A percentile compares a stretch with the other conserved stretches of the same genome.
These are phyloP conservation scores for Caenorhabditis inopinata DNA, from an alignment of 1,140 invertebrate species.

Conservation along the genomic window DNA sequence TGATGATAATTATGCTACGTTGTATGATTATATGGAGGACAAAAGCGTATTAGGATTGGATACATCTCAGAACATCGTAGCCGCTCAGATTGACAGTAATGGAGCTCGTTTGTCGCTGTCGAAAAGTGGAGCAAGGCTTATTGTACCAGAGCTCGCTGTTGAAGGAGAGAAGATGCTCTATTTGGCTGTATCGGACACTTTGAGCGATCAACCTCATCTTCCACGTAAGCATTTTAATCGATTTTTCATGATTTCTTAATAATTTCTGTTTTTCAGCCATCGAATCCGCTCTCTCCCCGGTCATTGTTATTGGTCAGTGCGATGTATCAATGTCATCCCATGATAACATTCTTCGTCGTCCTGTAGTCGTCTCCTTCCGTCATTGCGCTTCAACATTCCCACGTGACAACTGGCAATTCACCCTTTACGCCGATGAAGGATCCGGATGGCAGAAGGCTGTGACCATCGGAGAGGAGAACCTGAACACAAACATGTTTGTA, in stretches of 20 bases:
- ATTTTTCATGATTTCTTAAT: background rate
- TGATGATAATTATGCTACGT: conserved; percentile 60
- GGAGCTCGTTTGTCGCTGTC: conserved; percentile 37
- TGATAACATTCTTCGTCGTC: conserved; percentile 49
- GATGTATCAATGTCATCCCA: conserved; percentile 29
- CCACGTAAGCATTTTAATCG: conserved; percentile 48
- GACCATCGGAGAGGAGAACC: conserved; percentile 53
- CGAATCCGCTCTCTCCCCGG: conserved; percentile 34
- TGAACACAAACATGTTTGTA: conserved; percentile 57
- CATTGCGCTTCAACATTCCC: conserved; percentile 62
- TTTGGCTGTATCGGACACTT: conserved; percentile 60
- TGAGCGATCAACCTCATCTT: conserved; percentile 51
- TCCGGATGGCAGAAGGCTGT: conserved; percentile 51
- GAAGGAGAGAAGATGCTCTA: conserved; percentile 55
- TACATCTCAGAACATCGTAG: conserved; percentile 28
- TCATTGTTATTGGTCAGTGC: conserved; percentile 28
- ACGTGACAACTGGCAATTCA: conserved; percentile 63
- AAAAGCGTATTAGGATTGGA: conserved; percentile 12
- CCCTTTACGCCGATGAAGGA: conserved; percentile 53
- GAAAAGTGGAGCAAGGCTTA: conserved; percentile 53
- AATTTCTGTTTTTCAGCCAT: background rate
- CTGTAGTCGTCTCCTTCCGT: conserved; percentile 61
- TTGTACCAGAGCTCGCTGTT: conserved; percentile 53
- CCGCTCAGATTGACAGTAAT: conserved; percentile 36
- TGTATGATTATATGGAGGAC: conserved; percentile 57